Percentiles rank a stretch among this genome's conserved stretches.
Evolutionary conservation across 2,797 vertebrate genomes (phyloP).

Genomic region (Acomys russatus): DNA sequence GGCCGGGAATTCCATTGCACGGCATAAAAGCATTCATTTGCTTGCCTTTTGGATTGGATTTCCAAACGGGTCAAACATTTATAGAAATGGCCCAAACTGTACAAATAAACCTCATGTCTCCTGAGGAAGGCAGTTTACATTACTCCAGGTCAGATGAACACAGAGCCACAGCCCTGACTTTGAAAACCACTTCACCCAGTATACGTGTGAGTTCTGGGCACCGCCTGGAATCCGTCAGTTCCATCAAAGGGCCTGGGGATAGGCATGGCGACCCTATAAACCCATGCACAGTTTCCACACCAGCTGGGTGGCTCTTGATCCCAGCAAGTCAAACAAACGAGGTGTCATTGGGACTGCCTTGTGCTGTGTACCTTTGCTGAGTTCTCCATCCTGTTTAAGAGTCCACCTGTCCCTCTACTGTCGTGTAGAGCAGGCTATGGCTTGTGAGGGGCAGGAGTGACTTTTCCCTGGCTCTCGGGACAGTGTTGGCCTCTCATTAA

Average conservation of each 20-base stretch:
- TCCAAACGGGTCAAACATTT: constrained; percentile 79
- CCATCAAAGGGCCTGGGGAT: neutral
- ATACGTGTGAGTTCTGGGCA: neutral
- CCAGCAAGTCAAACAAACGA: neutral
- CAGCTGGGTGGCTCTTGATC: neutral
- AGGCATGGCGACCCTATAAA: neutral
- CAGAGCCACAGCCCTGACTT: constrained; percentile 52
- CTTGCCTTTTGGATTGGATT: constrained; percentile 77
- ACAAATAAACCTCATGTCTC: constrained; percentile 80
- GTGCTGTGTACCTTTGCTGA: neutral
- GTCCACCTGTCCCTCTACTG: neutral
- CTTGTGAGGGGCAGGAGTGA: neutral
- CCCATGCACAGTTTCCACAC: fast-evolving
- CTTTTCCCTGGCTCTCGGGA: neutral
- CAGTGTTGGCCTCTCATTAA: neutral
- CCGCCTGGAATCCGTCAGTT: constrained; percentile 54
- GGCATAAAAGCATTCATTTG: constrained; percentile 55
- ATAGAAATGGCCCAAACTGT: constrained; percentile 82
- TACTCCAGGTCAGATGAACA: constrained; percentile 50
- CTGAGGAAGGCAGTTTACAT: constrained; percentile 72
- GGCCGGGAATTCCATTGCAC: neutral
- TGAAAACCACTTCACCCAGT: constrained; percentile 70
- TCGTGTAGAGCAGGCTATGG: neutral
- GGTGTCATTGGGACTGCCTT: neutral
- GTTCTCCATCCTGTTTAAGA: fast-evolving